Evolutionary conservation across 2,888 invertebrate genomes (phyloP).

Genomic region (Chrysolina haemoptera): DNA sequence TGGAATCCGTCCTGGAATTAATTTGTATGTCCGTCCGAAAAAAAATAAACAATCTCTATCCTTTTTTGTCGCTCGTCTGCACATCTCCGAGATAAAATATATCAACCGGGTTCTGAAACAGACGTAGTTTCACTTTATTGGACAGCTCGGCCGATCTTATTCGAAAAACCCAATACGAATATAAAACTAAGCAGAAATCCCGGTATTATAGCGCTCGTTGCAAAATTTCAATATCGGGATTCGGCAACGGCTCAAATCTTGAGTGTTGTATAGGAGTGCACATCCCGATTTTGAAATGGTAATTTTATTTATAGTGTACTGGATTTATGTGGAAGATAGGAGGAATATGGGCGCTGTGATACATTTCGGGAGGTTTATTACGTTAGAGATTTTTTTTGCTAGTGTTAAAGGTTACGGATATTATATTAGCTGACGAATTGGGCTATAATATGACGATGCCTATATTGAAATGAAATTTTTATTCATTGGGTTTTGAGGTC

Average conservation of each 20-base stretch:
- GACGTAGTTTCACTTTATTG: constrained; percentile 59
- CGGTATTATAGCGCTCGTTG: constrained; percentile 49
- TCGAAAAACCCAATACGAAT: constrained; percentile 53
- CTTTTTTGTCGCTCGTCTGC: constrained; percentile 30
- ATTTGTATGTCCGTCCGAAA: constrained; percentile 14
- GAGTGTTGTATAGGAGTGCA: neutral
- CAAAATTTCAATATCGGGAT: constrained; percentile 51
- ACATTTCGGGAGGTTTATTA: neutral
- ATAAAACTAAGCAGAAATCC: constrained; percentile 55
- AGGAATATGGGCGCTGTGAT: neutral
- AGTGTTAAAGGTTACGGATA: too few relatives aligned
- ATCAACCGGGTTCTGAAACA: constrained; percentile 55
- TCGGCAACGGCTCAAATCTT: neutral
- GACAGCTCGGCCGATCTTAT: constrained; percentile 54
- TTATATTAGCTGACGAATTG: too few relatives aligned
- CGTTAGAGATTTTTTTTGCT: neutral
- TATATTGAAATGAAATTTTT: too few relatives aligned
- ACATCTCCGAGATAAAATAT: constrained; percentile 43
- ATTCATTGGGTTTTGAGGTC: too few relatives aligned
- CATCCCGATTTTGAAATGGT: constrained; percentile 8
- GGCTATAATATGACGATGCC: too few relatives aligned
- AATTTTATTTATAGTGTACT: neutral
- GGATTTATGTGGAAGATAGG: neutral
- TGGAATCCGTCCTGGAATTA: neutral
- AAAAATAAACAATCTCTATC: constrained; percentile 7